These are phyloP conservation scores for Aphidius gifuensis DNA, from an alignment of 1,140 invertebrate genomes.

Conservation along the genomic window DNA sequence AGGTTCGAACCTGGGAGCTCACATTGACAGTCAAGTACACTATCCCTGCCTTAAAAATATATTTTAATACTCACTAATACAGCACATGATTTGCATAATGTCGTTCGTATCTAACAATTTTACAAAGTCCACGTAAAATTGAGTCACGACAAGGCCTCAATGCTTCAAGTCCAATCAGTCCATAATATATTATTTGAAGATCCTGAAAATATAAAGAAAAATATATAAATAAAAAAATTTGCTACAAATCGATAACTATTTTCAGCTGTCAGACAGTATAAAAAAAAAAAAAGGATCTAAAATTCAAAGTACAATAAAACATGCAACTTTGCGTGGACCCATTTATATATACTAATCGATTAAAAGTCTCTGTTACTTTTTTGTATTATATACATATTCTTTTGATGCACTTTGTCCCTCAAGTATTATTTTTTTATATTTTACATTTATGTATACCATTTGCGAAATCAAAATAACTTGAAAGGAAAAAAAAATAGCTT, in stretches of 20 bases:
- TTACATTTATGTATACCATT: too few species aligned
- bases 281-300: background rate
- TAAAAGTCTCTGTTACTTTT: constrained; percentile 26
- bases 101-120: constrained; percentile 69
- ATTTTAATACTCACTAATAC: constrained; percentile 66
- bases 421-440: too few species aligned
- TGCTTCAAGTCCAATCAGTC: constrained; percentile 71
- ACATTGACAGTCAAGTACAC: too few species aligned
- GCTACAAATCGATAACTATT: background rate
- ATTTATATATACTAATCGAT: constrained; percentile 28
- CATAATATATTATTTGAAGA: constrained; percentile 73
- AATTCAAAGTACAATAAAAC: constrained; percentile 15
- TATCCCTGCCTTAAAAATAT: too few species aligned
- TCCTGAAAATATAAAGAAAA: constrained; percentile 59
- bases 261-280: background rate
- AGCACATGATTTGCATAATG: constrained; percentile 77
- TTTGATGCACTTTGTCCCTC: too few species aligned
- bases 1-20: too few species aligned
- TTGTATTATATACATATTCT: too few species aligned
- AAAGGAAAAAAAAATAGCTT: too few species aligned
- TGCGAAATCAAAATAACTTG: too few species aligned
- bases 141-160: constrained; percentile 69
- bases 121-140: constrained; percentile 66
- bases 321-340: constrained; percentile 38
- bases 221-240: background rate